These are phyloP conservation scores for Elegia similella DNA, from an alignment of 2,888 invertebrate species.

Conservation along the genomic window DNA sequence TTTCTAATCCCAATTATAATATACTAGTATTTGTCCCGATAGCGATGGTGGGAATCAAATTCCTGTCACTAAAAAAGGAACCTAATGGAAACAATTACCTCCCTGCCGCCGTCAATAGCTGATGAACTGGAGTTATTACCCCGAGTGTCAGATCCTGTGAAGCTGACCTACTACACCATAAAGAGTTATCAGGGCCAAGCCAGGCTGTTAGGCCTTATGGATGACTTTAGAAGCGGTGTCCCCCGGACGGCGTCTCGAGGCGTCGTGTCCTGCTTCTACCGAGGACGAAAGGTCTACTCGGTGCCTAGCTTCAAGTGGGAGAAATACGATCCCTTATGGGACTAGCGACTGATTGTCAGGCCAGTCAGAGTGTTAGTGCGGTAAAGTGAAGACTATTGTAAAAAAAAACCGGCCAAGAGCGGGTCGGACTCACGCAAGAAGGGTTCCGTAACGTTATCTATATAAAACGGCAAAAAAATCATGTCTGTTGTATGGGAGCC, in stretches of 20 bases:
- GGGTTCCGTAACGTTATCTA: no score
- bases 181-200: conserved; percentile 91
- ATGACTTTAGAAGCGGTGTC: conserved; percentile 98
- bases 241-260: conserved; percentile 98
- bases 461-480: no score
- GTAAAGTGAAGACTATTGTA: neutral
- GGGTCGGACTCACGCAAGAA: no score
- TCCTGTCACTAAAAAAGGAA: no score
- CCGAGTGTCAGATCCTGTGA: conserved; percentile 29
- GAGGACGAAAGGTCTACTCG: conserved; percentile 91
- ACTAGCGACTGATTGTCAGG: conserved; percentile 74
- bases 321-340: conserved; percentile 93
- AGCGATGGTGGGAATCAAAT: no score
- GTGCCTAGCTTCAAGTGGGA: conserved; percentile 93
- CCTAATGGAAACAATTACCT: conserved; percentile 86
- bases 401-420: no score
- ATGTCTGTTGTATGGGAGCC: no score
- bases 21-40: no score
- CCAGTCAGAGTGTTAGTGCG: neutral
- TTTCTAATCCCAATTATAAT: no score
- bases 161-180: conserved; percentile 90
- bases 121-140: conserved; percentile 31
- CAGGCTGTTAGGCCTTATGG: conserved; percentile 96
- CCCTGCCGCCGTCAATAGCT: conserved; percentile 85
- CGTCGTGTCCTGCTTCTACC: conserved; percentile 94